Percentiles rank a stretch among this genome's conserved stretches.
phyloP scores from a whole-genome alignment of 2,888 invertebrate species.

The Cataglyphis livida region DNA sequence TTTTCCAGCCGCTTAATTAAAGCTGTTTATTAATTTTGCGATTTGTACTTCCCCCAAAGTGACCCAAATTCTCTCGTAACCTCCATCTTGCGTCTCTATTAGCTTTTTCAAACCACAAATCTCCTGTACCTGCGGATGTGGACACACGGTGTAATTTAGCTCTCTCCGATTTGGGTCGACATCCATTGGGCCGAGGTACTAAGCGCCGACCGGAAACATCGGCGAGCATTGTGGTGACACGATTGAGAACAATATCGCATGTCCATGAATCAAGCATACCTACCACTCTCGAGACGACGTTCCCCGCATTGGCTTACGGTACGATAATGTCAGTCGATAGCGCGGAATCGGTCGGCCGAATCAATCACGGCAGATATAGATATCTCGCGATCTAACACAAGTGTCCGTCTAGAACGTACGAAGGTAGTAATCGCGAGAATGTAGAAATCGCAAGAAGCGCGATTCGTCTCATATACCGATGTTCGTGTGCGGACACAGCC shows the following conservation, averaged over 20 bases:
- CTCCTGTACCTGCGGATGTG: conserved; percentile 39
- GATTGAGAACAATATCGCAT: conserved; percentile 70
- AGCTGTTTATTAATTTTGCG: conserved; percentile 23
- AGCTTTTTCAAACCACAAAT: conserved; percentile 52
- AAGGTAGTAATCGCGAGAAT: too few relatives aligned
- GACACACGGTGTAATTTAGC: conserved; percentile 49
- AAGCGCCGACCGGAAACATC: conserved; percentile 57
- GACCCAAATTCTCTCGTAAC: conserved; percentile 4
- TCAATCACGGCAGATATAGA: conserved; percentile 68
- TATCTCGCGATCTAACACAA: conserved; percentile 54
- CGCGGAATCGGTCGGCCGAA: conserved; percentile 68
- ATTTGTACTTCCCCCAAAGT: not conserved
- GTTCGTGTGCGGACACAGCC: not conserved
- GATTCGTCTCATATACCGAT: not conserved
- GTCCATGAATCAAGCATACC: conserved; percentile 69
- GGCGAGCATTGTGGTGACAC: conserved; percentile 55
- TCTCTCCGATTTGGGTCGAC: conserved; percentile 48
- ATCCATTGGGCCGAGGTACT: conserved; percentile 40
- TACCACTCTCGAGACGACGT: conserved; percentile 63
- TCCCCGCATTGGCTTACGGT: conserved; percentile 57
- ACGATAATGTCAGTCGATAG: conserved; percentile 71
- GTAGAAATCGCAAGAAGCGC: not conserved
- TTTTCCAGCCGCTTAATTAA: not conserved
- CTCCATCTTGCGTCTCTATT: not conserved
- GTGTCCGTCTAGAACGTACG: not conserved